Evolutionary conservation across 2,113 vertebrate genomes (phyloP), one percentile per base, ranked within the genome.

Genomic region (Halcyon senegalensis): DNA sequence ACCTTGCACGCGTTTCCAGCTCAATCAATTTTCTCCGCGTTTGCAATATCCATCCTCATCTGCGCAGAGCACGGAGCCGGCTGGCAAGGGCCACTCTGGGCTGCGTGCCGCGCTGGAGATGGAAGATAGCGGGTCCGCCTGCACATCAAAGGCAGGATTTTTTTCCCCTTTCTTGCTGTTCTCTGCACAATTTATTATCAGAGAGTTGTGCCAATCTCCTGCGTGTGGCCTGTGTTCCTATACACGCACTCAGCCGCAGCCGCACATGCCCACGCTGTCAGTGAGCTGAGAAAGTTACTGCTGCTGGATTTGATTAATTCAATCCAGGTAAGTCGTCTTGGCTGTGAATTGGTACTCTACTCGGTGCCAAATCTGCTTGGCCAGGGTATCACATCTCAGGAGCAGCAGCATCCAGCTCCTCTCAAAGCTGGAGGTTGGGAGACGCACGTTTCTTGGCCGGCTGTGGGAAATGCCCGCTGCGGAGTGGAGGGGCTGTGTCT

Each of bases 61-160:
- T 2, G 7, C 0, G 1, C 3, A 1, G 59, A 63, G 66, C 70
- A 13, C 0, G 2, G 84, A 78, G 43, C 59, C 9, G 70, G 64
- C 66, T 70, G 92, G 55, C 1, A 4, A 16, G 90, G 73, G 48
- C 73, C 18, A 1, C 56, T 62, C 55, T 4, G 33, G 35, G 69
- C 23, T n/a, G 37, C 7, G 0, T 14, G 51, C 91, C 39, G 53
- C 0, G 11, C 74, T 43, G 66, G 46, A 92, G 89, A 95, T 92
- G 59, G 93, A 41, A 96, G 90, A 81, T 67, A 84, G 43, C 2
- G 2, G 5, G 14, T 44, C 51, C 4, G 27, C 44, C 56, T 50
- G 80, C 91, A 80, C 85, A 72, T 86, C 96, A 90, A 87, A 96
- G 83, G 13, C 79, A 77, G 82, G 41, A n/a, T 70, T 96, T 91